These are phyloP conservation scores for Phaethon lepturus DNA, from an alignment of 2,113 vertebrate species.

Conservation along the genomic window DNA sequence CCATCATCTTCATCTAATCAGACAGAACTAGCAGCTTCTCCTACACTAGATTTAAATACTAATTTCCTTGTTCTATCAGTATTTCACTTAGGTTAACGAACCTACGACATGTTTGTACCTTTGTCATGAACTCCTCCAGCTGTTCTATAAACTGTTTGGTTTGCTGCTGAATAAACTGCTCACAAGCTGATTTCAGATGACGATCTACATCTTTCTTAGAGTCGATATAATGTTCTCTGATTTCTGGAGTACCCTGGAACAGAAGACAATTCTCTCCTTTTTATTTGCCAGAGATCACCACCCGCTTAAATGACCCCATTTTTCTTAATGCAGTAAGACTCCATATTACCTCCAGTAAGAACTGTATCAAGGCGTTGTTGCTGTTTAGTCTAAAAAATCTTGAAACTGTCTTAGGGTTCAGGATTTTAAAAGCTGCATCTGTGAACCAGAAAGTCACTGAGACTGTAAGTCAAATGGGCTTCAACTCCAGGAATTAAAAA, in stretches of 20 bases:
- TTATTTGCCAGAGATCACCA: constrained; percentile 39
- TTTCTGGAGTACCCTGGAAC: constrained; percentile 94
- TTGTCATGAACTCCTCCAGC: constrained; percentile 94
- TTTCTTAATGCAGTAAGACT: not conserved
- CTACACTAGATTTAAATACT: not conserved
- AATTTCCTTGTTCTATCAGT: not conserved
- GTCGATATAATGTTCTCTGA: constrained; percentile 98
- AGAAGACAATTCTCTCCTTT: constrained; percentile 60
- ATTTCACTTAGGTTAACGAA: not conserved
- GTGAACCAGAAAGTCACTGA: constrained; percentile 75
- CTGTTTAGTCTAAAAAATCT: constrained; percentile 96
- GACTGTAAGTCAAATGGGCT: constrained; percentile 22
- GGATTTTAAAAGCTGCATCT: constrained; percentile 99
- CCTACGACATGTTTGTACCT: constrained; percentile 78
- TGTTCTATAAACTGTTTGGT: constrained; percentile 90
- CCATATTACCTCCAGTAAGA: constrained; percentile 91
- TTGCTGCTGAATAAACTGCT: constrained; percentile 98
- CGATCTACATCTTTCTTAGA: constrained; percentile 98
- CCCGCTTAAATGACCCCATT: not conserved
- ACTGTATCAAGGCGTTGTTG: constrained; percentile 98
- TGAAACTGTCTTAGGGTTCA: constrained; percentile 93
- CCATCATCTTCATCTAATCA: not conserved
- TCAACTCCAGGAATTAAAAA: not conserved
- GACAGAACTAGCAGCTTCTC: not conserved
- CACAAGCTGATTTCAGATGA: constrained; percentile 94